These are phyloP conservation scores for Spinibarbus caldwelli DNA, from an alignment of 2,797 vertebrate species.

Conservation along the genomic window DNA sequence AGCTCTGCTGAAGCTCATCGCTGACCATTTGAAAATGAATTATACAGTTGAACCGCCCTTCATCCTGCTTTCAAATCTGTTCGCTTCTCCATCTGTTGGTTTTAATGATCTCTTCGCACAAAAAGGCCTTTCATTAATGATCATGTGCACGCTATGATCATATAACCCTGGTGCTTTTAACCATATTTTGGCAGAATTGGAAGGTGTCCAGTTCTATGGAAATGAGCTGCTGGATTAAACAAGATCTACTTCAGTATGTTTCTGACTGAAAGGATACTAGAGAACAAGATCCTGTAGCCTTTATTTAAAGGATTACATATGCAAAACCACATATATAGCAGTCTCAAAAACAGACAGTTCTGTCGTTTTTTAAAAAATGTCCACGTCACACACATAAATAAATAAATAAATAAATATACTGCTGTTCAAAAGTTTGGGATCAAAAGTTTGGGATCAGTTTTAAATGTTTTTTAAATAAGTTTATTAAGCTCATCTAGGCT, in stretches of 20 bases:
- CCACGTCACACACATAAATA: background rate
- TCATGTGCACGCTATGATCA: slow-evolving; percentile 38
- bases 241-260: slow-evolving; percentile 18
- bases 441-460: too few relatives aligned
- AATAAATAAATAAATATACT: too few relatives aligned
- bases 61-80: slow-evolving; percentile 27
- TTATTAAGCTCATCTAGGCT: too few relatives aligned
- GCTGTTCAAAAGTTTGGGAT: too few relatives aligned
- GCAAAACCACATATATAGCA: background rate
- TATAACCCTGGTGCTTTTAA: slow-evolving; percentile 53
- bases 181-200: slow-evolving; percentile 39
- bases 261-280: slow-evolving; percentile 22
- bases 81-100: slow-evolving; percentile 27
- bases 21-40: slow-evolving; percentile 5
- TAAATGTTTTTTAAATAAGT: too few relatives aligned
- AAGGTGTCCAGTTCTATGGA: slow-evolving; percentile 51
- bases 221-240: slow-evolving; percentile 42
- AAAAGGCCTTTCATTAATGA: slow-evolving; percentile 42
- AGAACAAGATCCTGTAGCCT: background rate
- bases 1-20: background rate
- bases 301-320: slow-evolving; percentile 16
- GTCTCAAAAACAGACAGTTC: background rate
- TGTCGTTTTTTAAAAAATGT: background rate
- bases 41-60: background rate
- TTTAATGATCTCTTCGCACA: slow-evolving; percentile 38